Base-by-base conservation (phyloP, 1,140 invertebrate species). In the Capitella teleta region DNA sequence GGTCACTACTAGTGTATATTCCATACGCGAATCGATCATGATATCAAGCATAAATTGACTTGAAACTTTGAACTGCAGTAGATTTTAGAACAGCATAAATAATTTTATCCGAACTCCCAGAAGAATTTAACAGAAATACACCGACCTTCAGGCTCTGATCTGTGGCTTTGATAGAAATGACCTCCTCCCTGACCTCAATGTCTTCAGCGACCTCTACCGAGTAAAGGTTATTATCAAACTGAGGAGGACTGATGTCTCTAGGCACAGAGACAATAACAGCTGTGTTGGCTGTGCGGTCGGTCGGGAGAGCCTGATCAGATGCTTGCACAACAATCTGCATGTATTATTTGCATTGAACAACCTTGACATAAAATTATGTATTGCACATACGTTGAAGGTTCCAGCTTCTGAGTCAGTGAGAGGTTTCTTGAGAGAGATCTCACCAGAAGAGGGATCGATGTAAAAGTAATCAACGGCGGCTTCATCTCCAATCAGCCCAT, bases 381-480 rank as follows among this genome's bases (percentile, higher is more conserved):
- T 16, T 10, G 24, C 23, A 46, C 49, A n/a, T 5, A 51, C 49
- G n/a, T 38, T 51, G 49, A 44, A 51, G n/a, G 37, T 18, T 5
- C 38, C 18, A 43, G 41, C 49, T 3, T 24, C 37, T 16, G 38
- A 16, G 8, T 25, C n/a, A 5, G 28, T 61, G 2, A 67, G 51
- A 16, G 55, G 45, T 48, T 57, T 52, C 23, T 55, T 53, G 8
- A 65, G 52, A 28, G 54, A 55, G 12, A 67, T 52, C 3, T 46
- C 26, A 19, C 64, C 64, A 30, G 56, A 60, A 5, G 54, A 43
- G 5, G 42, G 32, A 42, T 61, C 54, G 28, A 65, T 55, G 32
- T 52, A 61, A 43, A 66, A 63, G 44, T 57, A 65, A 18, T 52
- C 40, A 25, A 28, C 47, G 21, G 56, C 60, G 8, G 47, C 51